Evolutionary conservation across 2,888 invertebrate genomes (phyloP).

Genomic region (Limnephilus rhombicus): DNA sequence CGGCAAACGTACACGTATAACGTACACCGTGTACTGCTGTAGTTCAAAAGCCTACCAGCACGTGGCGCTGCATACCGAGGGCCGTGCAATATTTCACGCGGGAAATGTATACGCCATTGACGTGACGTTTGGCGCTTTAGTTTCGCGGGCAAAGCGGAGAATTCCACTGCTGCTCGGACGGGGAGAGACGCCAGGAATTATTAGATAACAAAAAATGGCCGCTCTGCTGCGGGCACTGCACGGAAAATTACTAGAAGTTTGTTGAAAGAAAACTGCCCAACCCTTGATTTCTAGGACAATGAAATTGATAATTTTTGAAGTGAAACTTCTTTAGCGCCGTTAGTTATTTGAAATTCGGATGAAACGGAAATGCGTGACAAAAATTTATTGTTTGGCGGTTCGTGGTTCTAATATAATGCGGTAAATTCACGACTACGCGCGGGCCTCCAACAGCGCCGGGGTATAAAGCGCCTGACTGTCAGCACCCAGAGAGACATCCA

Average conservation of each 20-base stretch:
- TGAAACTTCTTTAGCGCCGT: too few species aligned
- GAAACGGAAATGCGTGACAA: too few species aligned
- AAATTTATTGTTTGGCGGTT: too few species aligned
- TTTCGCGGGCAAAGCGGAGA: conserved; percentile 2
- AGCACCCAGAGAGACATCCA: too few species aligned
- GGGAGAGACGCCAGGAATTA: background rate
- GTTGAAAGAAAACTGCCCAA: background rate
- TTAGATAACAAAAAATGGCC: background rate
- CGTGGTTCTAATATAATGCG: too few species aligned
- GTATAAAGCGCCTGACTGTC: too few species aligned
- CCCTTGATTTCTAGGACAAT: background rate
- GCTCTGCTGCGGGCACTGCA: background rate
- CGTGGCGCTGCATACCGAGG: background rate
- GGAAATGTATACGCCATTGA: conserved; percentile 19
- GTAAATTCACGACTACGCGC: too few species aligned
- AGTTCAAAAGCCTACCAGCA: background rate
- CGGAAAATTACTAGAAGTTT: background rate
- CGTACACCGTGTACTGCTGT: background rate
- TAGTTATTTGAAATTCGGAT: too few species aligned
- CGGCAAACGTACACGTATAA: background rate
- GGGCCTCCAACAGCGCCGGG: too few species aligned
- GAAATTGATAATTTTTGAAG: background rate
- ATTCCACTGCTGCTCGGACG: background rate
- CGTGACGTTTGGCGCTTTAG: conserved; percentile 3
- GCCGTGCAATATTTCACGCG: background rate